Base-by-base conservation (phyloP, 1,140 invertebrate species). In the Drosophila cardini region DNA sequence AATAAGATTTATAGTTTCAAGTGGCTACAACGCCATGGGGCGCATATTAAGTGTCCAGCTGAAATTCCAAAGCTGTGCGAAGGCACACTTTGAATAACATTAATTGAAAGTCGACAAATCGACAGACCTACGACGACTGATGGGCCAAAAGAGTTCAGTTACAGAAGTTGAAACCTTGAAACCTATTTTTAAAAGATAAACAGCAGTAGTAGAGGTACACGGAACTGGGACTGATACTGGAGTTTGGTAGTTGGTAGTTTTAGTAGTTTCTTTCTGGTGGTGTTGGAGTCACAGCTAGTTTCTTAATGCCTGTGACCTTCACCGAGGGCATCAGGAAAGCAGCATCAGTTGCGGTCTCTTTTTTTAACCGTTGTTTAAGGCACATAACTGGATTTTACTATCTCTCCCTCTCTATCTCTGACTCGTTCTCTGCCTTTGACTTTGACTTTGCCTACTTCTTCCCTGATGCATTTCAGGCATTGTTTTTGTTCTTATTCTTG, bases 31-130 rank as follows among this genome's bases (percentile, higher is more conserved):
- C 6, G 43, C 40, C 36, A 36, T 46, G 50, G 32, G 62, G 26
- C 55, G 79, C 80, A 86, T 86, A 86, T 72, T 50, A 87, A 86
- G 82, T 76, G 71, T 73, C 60, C 16, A 61, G 43, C 42, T 70
- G 65, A 87, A 82, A 58, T 26, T 64, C 62, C 64, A 53, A 63
- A 72, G 21, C 30, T n/a, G 53, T 34, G 63, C 52, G 38, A 15
- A 18, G 43, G 56, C 71, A 69, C 78, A 86, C 77, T 87, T 79
- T 80, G 79, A 72, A 69, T 85, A 77, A 16, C 81, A 85, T 78
- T 79, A 67, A 85, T 78, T 72, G 72, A 85, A 85, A 79, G 83
- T 71, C 83, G 76, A 81, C 84, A 85, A 85, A 85, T 86, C 78
- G 78, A 78, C 50, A 42, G 45, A 72, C 11, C 43, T 53, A 36